phyloP scores from a whole-genome alignment of 64 coral and sea anemone genomes.

The Montipora foliosa region DNA sequence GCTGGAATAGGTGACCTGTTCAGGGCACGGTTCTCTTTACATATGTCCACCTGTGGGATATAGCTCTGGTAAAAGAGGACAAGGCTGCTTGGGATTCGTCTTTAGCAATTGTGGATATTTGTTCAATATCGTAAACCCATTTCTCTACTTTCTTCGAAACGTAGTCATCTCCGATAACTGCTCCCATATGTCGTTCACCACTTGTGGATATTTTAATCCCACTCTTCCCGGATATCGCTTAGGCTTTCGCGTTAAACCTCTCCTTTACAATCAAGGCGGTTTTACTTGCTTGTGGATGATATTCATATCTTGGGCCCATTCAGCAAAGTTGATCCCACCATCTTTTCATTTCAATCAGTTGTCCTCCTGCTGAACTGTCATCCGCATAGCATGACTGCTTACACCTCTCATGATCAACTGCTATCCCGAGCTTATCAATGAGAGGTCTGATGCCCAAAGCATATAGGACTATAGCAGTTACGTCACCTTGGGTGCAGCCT shows the following conservation, averaged over 20 bases:
- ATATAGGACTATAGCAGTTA: background rate
- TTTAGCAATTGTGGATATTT: background rate
- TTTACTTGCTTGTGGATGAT: background rate
- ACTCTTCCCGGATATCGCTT: background rate
- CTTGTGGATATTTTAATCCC: constrained; percentile 13
- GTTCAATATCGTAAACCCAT: background rate
- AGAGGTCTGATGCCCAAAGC: background rate
- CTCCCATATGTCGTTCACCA: constrained; percentile 7
- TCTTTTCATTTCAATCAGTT: constrained; percentile 5
- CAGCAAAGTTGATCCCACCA: background rate
- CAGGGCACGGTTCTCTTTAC: no score
- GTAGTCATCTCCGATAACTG: background rate
- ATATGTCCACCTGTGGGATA: no score
- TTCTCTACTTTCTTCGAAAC: no score
- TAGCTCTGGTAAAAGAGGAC: no score
- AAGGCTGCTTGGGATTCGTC: background rate
- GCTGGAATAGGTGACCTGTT: no score
- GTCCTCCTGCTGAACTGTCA: background rate
- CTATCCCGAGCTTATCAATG: background rate
- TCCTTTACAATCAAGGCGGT: constrained; percentile 8
- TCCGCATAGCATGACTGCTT: background rate
- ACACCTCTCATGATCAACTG: constrained; percentile 17
- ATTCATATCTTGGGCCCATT: background rate
- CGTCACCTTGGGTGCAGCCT: no score
- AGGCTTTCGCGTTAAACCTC: background rate